Percentiles rank a stretch among this genome's conserved stretches.
Conservation (phyloP, 2,888 invertebrate genomes). For the Nebria salina region DNA sequence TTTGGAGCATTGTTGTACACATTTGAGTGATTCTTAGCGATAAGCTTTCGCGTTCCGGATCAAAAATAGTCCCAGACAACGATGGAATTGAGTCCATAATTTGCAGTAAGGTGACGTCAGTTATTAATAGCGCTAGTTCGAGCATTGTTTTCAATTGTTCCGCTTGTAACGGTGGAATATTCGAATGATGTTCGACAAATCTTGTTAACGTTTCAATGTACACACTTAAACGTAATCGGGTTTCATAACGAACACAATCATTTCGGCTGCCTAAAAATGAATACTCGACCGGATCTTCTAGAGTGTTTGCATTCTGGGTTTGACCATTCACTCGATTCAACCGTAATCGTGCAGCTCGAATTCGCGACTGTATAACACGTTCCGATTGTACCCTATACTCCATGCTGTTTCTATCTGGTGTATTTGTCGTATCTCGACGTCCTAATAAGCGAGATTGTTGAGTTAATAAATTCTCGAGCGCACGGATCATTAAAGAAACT, state of each 20-base stretch:
- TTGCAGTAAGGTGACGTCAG: conserved; percentile 63
- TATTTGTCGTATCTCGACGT: conserved; percentile 29
- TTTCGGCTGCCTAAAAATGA: conserved; percentile 56
- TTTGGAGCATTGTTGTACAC: conserved; percentile 58
- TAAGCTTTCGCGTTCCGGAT: conserved; percentile 57
- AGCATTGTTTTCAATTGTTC: conserved; percentile 56
- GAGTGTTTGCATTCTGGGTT: conserved; percentile 30
- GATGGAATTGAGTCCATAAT: conserved; percentile 62
- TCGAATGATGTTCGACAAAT: conserved; percentile 62
- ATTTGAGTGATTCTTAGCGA: conserved; percentile 59
- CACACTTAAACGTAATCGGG: conserved; percentile 61
- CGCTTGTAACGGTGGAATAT: conserved; percentile 51
- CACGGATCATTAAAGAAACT: conserved; percentile 36
- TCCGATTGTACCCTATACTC: conserved; percentile 38
- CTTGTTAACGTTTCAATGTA: conserved; percentile 64
- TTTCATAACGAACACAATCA: conserved; percentile 57
- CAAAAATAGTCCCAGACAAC: conserved; percentile 57
- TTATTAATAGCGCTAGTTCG: conserved; percentile 63
- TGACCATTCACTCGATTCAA: conserved; percentile 56
- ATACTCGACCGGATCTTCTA: conserved; percentile 46
- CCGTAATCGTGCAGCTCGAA: conserved; percentile 51
- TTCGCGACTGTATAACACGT: conserved; percentile 33
- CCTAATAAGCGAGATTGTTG: conserved; percentile 39
- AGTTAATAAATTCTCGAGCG: conserved; percentile 34
- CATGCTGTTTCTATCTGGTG: conserved; percentile 39